Evolutionary conservation across 2,888 invertebrate species (phyloP).

Genomic region (Aplocera efformata): DNA sequence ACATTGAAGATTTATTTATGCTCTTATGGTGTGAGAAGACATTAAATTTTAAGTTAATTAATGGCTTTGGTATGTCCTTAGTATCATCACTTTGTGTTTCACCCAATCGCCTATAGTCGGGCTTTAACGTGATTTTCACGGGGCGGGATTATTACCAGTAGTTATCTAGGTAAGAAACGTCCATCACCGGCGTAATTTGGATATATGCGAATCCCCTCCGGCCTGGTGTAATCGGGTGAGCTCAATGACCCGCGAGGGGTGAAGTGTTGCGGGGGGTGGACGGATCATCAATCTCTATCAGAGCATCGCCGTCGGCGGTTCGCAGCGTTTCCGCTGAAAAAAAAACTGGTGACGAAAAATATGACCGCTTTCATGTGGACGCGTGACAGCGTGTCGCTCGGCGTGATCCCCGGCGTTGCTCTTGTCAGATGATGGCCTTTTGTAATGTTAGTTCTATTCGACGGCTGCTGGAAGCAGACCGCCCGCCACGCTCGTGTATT

Average conservation of each 20-base stretch:
- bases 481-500: background rate
- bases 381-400: slow-evolving; percentile 36
- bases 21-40: no score
- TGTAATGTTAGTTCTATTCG: slow-evolving; percentile 9
- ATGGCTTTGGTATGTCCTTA: background rate
- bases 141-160: slow-evolving; percentile 50
- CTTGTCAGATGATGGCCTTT: slow-evolving; percentile 15
- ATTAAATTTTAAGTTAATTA: no score
- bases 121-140: slow-evolving; percentile 28
- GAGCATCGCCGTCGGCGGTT: slow-evolving; percentile 49
- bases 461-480: slow-evolving; percentile 7
- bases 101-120: slow-evolving; percentile 15
- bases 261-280: slow-evolving; percentile 34
- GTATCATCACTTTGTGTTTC: slow-evolving; percentile 1
- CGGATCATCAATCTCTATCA: slow-evolving; percentile 78
- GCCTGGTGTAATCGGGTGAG: slow-evolving; percentile 65
- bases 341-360: slow-evolving; percentile 63
- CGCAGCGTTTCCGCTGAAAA: slow-evolving; percentile 48
- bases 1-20: no score
- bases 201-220: slow-evolving; percentile 74
- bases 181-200: slow-evolving; percentile 75
- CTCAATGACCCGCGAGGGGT: slow-evolving; percentile 58
- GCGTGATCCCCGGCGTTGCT: slow-evolving; percentile 19
- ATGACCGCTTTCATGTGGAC: slow-evolving; percentile 54
- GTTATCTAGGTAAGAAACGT: slow-evolving; percentile 70